Evolutionary conservation across 2,113 vertebrate genomes (phyloP).

Genomic region (Tamias sibiricus): DNA sequence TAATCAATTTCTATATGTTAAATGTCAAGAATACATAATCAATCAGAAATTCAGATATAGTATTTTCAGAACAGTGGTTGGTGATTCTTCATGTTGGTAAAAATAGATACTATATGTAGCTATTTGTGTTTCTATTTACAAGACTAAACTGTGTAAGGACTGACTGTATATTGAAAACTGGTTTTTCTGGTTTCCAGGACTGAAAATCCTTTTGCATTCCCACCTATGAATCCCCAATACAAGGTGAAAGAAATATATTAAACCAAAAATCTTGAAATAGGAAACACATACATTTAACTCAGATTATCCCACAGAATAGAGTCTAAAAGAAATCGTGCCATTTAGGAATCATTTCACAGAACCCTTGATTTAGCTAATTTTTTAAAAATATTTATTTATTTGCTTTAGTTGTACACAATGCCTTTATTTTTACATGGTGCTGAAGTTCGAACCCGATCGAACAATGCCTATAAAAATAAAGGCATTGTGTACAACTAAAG

Average conservation of each 20-base stretch:
- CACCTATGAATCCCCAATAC: not conserved
- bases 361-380: not conserved
- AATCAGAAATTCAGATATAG: not conserved
- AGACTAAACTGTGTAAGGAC: not conserved
- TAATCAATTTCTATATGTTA: not conserved
- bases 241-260: not conserved
- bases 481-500: no score
- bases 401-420: no score
- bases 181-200: not conserved
- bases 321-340: not conserved
- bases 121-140: not conserved
- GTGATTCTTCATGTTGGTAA: not conserved
- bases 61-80: not conserved
- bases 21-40: not conserved
- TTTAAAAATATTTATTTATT: no score
- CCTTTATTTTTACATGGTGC: no score
- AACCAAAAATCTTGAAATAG: not conserved
- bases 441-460: no score
- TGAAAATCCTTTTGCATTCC: not conserved
- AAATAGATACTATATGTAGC: not conserved
- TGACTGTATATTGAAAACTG: not conserved
- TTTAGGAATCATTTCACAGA: conserved; percentile 12
- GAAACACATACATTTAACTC: not conserved
- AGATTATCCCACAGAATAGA: not conserved
- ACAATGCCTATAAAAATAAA: no score